These are phyloP conservation scores for Empidonax traillii DNA, from an alignment of 2,113 vertebrate species.

Conservation along the genomic window DNA sequence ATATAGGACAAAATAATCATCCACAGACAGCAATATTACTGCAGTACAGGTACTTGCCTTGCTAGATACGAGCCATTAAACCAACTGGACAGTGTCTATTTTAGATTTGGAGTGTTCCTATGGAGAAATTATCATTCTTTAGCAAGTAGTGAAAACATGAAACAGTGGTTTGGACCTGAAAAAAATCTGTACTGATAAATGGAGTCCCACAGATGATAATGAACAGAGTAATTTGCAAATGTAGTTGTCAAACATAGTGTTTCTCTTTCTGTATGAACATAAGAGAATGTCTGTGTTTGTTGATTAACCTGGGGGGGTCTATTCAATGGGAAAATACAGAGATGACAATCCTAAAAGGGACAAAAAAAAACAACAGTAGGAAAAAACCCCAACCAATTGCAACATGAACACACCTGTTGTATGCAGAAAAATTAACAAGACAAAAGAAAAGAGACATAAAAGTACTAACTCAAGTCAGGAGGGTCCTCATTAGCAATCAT, in stretches of 20 bases:
- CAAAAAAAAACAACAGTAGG: fast-evolving
- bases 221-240: background rate
- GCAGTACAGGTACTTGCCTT: background rate
- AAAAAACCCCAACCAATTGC: background rate
- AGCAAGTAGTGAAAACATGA: background rate
- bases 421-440: background rate
- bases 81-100: background rate
- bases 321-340: background rate
- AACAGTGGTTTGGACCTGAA: background rate
- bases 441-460: background rate
- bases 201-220: background rate
- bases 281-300: background rate
- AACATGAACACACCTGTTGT: background rate
- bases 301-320: background rate
- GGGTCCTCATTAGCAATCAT: background rate
- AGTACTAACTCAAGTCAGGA: background rate
- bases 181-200: background rate
- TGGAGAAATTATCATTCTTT: background rate
- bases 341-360: background rate
- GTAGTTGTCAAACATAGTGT: background rate
- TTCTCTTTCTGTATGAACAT: background rate
- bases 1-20: background rate
- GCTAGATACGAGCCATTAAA: background rate
- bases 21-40: background rate
- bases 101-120: background rate